Evolutionary conservation across 2,797 vertebrate species (phyloP).

Genomic region (Ctenopoma multispine): DNA sequence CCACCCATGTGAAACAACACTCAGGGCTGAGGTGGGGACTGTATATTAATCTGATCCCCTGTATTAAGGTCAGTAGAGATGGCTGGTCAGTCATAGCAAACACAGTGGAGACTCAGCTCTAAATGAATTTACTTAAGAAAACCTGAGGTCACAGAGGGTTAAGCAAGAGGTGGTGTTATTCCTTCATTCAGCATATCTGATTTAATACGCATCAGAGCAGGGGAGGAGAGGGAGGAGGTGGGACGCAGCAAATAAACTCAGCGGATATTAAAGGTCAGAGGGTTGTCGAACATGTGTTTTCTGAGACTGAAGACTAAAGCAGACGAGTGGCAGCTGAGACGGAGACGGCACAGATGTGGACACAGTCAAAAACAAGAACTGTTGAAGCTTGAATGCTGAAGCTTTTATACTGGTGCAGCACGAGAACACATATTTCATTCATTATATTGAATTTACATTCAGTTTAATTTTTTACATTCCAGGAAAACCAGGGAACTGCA

Average conservation of each 20-base stretch:
- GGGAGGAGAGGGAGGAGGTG: conserved; percentile 5
- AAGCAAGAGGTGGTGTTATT: conserved; percentile 40
- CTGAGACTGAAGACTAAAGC: conserved; percentile 49
- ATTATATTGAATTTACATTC: too few relatives aligned
- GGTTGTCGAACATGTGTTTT: conserved; percentile 74
- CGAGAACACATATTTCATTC: too few relatives aligned
- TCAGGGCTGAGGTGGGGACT: neutral
- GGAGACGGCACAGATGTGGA: conserved; percentile 10
- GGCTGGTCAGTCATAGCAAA: conserved; percentile 60
- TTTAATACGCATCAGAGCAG: conserved; percentile 69
- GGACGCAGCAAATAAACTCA: conserved; percentile 59
- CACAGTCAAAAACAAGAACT: neutral
- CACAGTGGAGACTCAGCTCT: conserved; percentile 35
- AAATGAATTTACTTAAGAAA: conserved; percentile 65
- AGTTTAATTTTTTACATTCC: neutral
- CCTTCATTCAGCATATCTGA: conserved; percentile 73
- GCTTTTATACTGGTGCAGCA: neutral
- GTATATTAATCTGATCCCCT: conserved; percentile 35
- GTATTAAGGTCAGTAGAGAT: conserved; percentile 47
- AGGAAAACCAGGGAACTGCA: neutral
- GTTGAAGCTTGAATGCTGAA: neutral
- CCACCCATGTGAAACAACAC: conserved; percentile 15
- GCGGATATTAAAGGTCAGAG: conserved; percentile 81
- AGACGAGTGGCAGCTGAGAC: conserved; percentile 38
- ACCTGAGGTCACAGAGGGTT: conserved; percentile 62